Evolutionary conservation across 2,888 invertebrate genomes (phyloP).

Genomic region (Eledone cirrhosa): DNA sequence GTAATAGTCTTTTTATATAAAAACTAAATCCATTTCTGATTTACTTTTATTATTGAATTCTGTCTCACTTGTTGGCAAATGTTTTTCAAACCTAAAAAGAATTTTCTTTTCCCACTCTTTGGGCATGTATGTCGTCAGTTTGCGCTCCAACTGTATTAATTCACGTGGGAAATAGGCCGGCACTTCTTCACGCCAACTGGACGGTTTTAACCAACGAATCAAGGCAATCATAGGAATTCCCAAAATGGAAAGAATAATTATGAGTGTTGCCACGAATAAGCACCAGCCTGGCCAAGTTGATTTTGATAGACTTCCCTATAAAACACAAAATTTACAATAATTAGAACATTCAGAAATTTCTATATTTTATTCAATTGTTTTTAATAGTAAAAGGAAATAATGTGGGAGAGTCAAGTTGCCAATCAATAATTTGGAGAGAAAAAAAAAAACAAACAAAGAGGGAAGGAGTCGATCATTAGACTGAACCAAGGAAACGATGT

Average conservation of each 20-base stretch:
- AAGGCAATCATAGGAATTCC: slow-evolving; percentile 46
- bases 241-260: slow-evolving; percentile 40
- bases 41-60: background rate
- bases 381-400: no score
- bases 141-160: slow-evolving; percentile 4
- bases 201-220: slow-evolving; percentile 37
- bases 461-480: background rate
- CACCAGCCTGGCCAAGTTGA: slow-evolving; percentile 44
- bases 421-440: background rate
- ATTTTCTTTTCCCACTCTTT: background rate
- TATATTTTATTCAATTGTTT: no score
- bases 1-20: background rate
- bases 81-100: background rate
- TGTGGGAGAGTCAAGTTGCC: no score
- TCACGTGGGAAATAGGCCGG: slow-evolving; percentile 4
- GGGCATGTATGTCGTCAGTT: background rate
- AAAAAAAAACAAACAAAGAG: background rate
- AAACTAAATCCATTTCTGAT: background rate
- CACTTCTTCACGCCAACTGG: slow-evolving; percentile 1
- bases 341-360: no score
- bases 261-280: slow-evolving; percentile 41
- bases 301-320: background rate
- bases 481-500: no score
- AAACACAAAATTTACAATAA: no score
- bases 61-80: background rate